phyloP scores from a whole-genome alignment of 2,888 invertebrate genomes.

The Drepanosiphum platanoidis region DNA sequence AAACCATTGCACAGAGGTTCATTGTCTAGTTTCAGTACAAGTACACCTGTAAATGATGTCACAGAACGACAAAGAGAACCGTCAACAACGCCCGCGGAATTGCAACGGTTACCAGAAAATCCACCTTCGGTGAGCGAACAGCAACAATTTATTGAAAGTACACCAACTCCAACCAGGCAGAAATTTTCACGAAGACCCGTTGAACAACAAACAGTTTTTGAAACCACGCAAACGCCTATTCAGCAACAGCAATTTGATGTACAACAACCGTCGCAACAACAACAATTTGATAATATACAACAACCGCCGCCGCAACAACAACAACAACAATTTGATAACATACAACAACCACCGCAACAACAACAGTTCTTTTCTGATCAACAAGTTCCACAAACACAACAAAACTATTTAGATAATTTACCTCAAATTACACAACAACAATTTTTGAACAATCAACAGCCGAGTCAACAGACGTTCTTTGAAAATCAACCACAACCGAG shows the following conservation, averaged over 20 bases:
- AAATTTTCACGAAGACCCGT: conserved; percentile 52
- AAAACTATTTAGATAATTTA: conserved; percentile 19
- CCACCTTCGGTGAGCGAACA: background rate
- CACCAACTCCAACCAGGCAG: conserved; percentile 36
- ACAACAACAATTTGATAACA: conserved; percentile 37
- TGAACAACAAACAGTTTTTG: conserved; percentile 56
- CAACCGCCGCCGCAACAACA: conserved; percentile 25
- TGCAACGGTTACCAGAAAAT: conserved; percentile 40
- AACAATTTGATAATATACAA: conserved; percentile 34
- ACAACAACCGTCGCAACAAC: conserved; percentile 11
- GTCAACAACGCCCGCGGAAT: conserved; percentile 40
- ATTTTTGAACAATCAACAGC: conserved; percentile 28
- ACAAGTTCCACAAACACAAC: conserved; percentile 36
- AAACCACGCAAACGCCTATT: conserved; percentile 49
- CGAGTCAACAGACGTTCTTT: conserved; percentile 13
- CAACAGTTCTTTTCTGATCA: conserved; percentile 50
- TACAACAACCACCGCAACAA: conserved; percentile 12
- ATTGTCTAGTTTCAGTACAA: conserved; percentile 66
- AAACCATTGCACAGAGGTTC: conserved; percentile 67
- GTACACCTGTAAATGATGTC: conserved; percentile 52
- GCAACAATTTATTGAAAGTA: conserved; percentile 44
- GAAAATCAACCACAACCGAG: conserved; percentile 36
- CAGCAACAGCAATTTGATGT: conserved; percentile 39
- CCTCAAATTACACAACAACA: conserved; percentile 39
- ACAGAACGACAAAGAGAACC: conserved; percentile 38